These are phyloP conservation scores for Tetragonula carbonaria DNA, from an alignment of 2,888 invertebrate species.

Conservation along the genomic window DNA sequence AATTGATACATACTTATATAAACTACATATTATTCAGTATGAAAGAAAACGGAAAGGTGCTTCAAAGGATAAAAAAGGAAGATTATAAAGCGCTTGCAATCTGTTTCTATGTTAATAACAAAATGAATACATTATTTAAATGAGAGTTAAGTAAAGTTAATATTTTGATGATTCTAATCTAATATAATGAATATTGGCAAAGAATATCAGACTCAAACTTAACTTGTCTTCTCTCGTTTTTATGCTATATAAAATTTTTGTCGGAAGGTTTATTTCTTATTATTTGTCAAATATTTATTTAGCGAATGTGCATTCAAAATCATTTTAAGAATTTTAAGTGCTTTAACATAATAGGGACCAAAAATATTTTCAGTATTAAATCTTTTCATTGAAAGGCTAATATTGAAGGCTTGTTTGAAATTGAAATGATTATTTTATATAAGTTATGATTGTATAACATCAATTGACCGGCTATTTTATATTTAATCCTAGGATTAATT, in stretches of 20 bases:
- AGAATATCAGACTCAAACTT: conserved; percentile 4
- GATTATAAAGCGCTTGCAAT: conserved; percentile 25
- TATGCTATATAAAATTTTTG: not conserved
- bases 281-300: not conserved
- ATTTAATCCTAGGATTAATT: conserved; percentile 33
- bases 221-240: not conserved
- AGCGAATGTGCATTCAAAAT: not conserved
- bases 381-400: conserved; percentile 22
- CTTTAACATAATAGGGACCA: conserved; percentile 61
- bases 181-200: conserved; percentile 10
- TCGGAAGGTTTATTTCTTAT: not conserved
- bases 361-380: conserved; percentile 64
- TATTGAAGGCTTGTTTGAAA: conserved; percentile 24
- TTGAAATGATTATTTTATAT: conserved; percentile 30
- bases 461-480: conserved; percentile 8
- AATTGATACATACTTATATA: conserved; percentile 23
- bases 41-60: conserved; percentile 25
- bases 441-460: conserved; percentile 30
- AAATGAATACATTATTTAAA: conserved; percentile 24
- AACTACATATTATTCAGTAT: conserved; percentile 21
- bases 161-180: conserved; percentile 28
- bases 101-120: conserved; percentile 33
- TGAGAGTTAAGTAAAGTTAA: conserved; percentile 5
- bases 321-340: conserved; percentile 32
- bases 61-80: conserved; percentile 25